A percentile compares a stretch with the other conserved stretches of the same genome.
These are phyloP conservation scores for Acanthopleura granulata DNA, from an alignment of 2,888 invertebrate species.

Conservation along the genomic window DNA sequence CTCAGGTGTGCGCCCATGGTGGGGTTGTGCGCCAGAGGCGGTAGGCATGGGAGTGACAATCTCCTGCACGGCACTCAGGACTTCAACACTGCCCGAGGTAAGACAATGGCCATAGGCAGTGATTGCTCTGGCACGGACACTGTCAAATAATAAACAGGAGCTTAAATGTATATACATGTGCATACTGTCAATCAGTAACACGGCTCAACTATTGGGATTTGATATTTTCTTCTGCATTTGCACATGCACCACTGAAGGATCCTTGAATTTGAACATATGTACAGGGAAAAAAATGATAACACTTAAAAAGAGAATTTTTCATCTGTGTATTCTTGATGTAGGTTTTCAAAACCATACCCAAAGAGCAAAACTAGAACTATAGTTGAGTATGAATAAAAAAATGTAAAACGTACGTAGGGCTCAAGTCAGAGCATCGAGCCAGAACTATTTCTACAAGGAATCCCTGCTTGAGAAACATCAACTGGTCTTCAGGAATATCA, in stretches of 20 bases:
- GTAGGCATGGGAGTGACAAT: constrained; percentile 53
- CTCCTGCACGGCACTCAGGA: constrained; percentile 46
- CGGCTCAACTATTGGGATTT: too few species aligned
- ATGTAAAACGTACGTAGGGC: constrained; percentile 53
- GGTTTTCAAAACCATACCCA: too few species aligned
- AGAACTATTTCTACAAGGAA: constrained; percentile 53
- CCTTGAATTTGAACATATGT: too few species aligned
- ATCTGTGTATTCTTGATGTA: too few species aligned
- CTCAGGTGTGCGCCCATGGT: constrained; percentile 58
- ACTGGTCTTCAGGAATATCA: constrained; percentile 39
- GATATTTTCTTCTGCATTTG: too few species aligned
- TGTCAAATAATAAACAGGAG: constrained; percentile 26
- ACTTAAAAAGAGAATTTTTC: too few species aligned
- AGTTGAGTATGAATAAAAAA: too few species aligned
- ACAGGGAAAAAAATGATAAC: too few species aligned
- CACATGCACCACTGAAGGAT: too few species aligned
- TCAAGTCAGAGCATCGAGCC: constrained; percentile 61
- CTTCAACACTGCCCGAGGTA: constrained; percentile 44
- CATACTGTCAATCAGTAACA: too few species aligned
- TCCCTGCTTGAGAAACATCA: constrained; percentile 41
- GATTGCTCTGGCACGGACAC: constrained; percentile 77
- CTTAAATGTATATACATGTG: background rate
- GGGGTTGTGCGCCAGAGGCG: constrained; percentile 31
- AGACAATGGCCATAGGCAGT: constrained; percentile 73
- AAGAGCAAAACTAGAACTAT: too few species aligned